A percentile compares a stretch with the other conserved stretches of the same genome.
Conservation (phyloP, 1,140 invertebrate species). For the Geopemphigus sp. region DNA sequence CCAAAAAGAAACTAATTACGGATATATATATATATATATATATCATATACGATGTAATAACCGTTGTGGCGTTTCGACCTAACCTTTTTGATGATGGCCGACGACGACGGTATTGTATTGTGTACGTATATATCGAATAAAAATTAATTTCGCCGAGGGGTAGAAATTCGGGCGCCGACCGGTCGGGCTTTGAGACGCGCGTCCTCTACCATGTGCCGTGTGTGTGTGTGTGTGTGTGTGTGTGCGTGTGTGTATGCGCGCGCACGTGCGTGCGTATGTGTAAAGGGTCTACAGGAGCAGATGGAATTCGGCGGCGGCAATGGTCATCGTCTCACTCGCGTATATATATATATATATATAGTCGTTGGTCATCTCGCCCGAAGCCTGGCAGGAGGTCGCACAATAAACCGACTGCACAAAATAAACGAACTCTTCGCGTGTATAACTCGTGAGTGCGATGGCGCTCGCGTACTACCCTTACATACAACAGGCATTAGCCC, state of each 20-base stretch:
- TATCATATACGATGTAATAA: too few relatives aligned
- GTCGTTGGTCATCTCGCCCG: constrained; percentile 13
- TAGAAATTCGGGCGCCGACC: constrained; percentile 32
- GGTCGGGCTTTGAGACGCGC: constrained; percentile 17
- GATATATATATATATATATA: neutral
- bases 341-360: too few relatives aligned
- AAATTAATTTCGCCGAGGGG: constrained; percentile 38
- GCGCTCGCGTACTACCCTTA: too few relatives aligned
- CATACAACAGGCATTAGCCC: constrained; percentile 29
- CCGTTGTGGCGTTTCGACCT: too few relatives aligned
- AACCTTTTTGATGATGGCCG: constrained; percentile 12
- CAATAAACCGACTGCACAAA: neutral
- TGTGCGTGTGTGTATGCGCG: too few relatives aligned
- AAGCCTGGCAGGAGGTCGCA: constrained; percentile 23
- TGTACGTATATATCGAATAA: constrained; percentile 13
- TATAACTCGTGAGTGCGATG: too few relatives aligned
- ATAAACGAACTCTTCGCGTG: neutral
- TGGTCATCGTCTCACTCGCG: too few relatives aligned
- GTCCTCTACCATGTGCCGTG: too few relatives aligned
- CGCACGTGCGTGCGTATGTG: too few relatives aligned
- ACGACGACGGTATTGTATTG: neutral
- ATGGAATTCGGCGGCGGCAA: constrained; percentile 28
- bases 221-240: too few relatives aligned
- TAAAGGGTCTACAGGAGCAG: constrained; percentile 13
- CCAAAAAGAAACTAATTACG: constrained; percentile 30